These are phyloP conservation scores for Watsonalla cultraria DNA, from an alignment of 2,888 invertebrate genomes.

Conservation along the genomic window DNA sequence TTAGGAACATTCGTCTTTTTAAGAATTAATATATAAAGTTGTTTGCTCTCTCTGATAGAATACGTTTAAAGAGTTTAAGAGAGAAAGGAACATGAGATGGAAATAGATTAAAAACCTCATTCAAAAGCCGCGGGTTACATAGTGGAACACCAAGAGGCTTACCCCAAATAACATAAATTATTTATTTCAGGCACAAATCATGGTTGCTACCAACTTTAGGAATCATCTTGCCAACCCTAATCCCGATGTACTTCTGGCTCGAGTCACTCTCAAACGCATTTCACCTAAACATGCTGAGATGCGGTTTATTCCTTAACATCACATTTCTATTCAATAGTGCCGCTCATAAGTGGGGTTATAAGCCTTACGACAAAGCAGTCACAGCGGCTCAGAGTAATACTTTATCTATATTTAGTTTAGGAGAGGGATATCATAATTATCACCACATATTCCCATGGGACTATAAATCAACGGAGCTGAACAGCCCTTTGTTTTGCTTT, in stretches of 20 bases:
- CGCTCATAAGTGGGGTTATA: constrained; percentile 74
- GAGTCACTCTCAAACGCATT: constrained; percentile 61
- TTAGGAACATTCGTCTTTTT: no score
- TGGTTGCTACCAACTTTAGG: constrained; percentile 32
- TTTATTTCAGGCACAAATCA: constrained; percentile 11
- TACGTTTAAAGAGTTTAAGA: no score
- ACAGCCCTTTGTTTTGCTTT: constrained; percentile 26
- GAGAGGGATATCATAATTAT: constrained; percentile 52
- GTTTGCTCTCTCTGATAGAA: no score
- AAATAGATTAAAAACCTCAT: no score
- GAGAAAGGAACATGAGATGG: no score
- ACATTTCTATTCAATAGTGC: constrained; percentile 81
- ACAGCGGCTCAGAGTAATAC: constrained; percentile 26
- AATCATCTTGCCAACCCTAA: constrained; percentile 63
- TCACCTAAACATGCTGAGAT: constrained; percentile 59
- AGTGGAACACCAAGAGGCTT: no score
- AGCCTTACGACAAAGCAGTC: constrained; percentile 59
- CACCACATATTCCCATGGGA: constrained; percentile 51
- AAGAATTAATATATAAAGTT: no score
- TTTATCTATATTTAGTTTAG: constrained; percentile 30
- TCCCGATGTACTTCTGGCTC: constrained; percentile 78
- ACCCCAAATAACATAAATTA: background rate
- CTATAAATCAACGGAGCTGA: constrained; percentile 41
- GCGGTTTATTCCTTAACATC: constrained; percentile 65
- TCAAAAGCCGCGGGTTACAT: no score